Evolutionary conservation across 2,797 vertebrate genomes (phyloP).

Genomic region (Cryptoprocta ferox): DNA sequence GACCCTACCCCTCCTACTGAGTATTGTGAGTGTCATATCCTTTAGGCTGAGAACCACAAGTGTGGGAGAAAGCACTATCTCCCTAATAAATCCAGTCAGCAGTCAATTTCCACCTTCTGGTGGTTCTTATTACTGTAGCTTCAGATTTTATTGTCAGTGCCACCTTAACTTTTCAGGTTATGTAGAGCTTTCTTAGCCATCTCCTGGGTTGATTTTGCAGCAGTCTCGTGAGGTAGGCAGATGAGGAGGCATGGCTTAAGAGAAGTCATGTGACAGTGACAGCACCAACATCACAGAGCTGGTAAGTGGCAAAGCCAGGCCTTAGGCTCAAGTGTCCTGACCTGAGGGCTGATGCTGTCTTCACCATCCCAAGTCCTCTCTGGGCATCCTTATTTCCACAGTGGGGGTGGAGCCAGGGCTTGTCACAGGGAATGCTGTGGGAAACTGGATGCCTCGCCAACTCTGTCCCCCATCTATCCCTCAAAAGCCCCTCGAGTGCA

Average conservation of each 20-base stretch:
- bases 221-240: constrained; percentile 47
- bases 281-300: not conserved
- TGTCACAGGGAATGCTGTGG: not conserved
- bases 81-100: constrained; percentile 17
- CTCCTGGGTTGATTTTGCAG: constrained; percentile 11
- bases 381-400: not conserved
- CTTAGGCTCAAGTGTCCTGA: not conserved
- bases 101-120: constrained; percentile 46
- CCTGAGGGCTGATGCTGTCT: not conserved
- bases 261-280: constrained; percentile 51
- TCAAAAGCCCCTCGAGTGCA: constrained; percentile 90
- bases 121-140: constrained; percentile 13
- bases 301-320: constrained; percentile 3
- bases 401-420: not conserved
- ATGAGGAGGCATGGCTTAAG: constrained; percentile 13
- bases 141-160: not conserved
- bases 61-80: constrained; percentile 22
- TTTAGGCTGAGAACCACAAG: constrained; percentile 17
- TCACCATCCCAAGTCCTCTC: not conserved
- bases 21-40: not conserved
- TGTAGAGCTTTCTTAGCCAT: not conserved
- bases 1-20: not conserved
- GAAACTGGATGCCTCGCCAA: not conserved
- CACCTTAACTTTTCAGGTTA: not conserved
- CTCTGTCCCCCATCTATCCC: constrained; percentile 44